Conservation (phyloP, 2,113 vertebrate species). For the Oriolus oriolus region DNA sequence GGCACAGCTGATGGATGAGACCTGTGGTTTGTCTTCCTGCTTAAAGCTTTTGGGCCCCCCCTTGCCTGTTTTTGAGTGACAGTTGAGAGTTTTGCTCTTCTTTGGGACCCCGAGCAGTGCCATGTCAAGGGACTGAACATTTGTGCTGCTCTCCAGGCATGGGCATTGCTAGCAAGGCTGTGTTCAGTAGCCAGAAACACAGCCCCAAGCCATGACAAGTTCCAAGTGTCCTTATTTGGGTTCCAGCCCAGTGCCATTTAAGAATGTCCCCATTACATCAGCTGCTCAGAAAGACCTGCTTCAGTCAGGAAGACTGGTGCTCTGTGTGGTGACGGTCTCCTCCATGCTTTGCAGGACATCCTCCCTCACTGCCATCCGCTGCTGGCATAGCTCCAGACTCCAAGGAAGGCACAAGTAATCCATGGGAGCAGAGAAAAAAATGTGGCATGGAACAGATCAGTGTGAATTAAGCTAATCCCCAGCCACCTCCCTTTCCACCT, state of each 20-base stretch:
- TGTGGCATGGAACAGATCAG: neutral
- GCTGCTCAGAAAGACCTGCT: neutral
- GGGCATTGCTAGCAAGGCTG: neutral
- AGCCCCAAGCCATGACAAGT: neutral
- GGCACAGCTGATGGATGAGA: neutral
- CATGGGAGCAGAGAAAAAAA: neutral
- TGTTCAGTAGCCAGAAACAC: neutral
- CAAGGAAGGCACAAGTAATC: neutral
- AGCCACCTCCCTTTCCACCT: neutral
- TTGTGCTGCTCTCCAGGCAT: neutral
- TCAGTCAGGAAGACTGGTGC: neutral
- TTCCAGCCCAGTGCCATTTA: neutral
- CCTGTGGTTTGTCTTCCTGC: neutral
- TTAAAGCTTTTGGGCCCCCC: neutral
- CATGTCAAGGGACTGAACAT: rapidly evolving
- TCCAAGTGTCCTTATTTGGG: neutral
- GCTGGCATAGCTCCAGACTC: neutral
- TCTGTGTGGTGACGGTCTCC: neutral
- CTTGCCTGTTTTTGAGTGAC: neutral
- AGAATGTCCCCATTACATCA: neutral
- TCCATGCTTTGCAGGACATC: neutral
- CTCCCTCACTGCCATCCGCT: neutral
- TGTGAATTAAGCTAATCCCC: neutral
- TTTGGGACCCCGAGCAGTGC: neutral
- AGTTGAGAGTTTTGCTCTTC: neutral